Evolutionary conservation across 1,140 invertebrate species (phyloP).

Genomic region (Hyles euphorbiae): DNA sequence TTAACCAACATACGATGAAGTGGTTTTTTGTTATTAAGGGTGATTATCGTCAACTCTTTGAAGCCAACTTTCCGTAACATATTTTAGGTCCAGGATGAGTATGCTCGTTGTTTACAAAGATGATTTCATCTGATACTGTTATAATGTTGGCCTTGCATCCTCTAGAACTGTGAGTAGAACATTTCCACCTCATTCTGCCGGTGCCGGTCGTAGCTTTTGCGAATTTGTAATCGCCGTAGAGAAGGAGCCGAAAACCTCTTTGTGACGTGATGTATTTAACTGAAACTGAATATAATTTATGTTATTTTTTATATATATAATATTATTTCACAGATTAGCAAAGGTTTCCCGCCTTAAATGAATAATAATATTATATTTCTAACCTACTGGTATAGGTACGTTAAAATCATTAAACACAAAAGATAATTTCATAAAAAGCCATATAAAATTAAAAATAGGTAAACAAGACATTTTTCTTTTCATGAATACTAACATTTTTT

Average conservation of each 20-base stretch:
- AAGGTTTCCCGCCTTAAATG: too few relatives aligned
- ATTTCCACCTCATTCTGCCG: conserved; percentile 33
- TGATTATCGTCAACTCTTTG: too few relatives aligned
- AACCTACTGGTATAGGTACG: neutral
- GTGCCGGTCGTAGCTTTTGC: neutral
- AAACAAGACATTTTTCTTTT: too few relatives aligned
- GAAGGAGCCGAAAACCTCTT: neutral
- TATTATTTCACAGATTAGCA: conserved; percentile 2
- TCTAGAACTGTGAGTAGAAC: conserved; percentile 33
- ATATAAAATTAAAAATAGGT: too few relatives aligned
- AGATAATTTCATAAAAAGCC: too few relatives aligned
- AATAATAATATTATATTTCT: too few relatives aligned
- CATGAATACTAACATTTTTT: too few relatives aligned
- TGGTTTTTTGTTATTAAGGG: too few relatives aligned
- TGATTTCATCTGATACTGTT: neutral
- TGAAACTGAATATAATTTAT: conserved; percentile 6
- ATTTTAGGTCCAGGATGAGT: neutral
- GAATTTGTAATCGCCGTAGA: conserved; percentile 1
- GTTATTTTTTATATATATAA: conserved; percentile 1
- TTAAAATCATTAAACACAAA: neutral
- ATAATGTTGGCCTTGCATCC: conserved; percentile 34
- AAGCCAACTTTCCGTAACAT: too few relatives aligned
- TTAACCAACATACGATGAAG: too few relatives aligned
- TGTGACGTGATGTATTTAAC: conserved; percentile 5
- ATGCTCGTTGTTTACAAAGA: neutral